A percentile compares a stretch with the other conserved stretches of the same genome.
phyloP scores from a whole-genome alignment of 2,113 vertebrate species.

The Oncorhynchus nerka region DNA sequence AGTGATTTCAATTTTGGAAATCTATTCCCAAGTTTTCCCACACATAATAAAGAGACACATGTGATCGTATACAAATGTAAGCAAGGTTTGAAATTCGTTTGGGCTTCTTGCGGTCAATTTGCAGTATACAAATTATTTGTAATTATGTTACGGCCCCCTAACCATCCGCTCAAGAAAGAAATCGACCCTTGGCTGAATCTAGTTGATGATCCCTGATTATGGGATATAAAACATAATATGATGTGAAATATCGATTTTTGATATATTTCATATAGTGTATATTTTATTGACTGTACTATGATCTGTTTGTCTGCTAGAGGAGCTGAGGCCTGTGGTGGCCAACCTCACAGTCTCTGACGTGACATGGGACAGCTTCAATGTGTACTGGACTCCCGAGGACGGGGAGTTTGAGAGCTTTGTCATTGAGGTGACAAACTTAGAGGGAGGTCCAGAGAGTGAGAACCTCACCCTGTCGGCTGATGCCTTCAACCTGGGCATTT shows the following conservation, averaged over 20 bases:
- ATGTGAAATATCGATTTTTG: background rate
- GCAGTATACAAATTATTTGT: too few species aligned
- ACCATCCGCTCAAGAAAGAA: too few species aligned
- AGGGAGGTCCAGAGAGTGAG: constrained; percentile 50
- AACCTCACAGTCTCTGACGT: constrained; percentile 75
- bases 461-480: constrained; percentile 81
- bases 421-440: constrained; percentile 85
- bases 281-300: constrained; percentile 55
- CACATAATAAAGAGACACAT: background rate
- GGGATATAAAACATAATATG: background rate
- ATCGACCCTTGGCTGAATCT: too few species aligned
- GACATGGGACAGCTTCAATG: constrained; percentile 87
- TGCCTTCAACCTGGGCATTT: constrained; percentile 72
- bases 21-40: too few species aligned
- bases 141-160: too few species aligned
- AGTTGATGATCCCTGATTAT: background rate
- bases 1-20: too few species aligned
- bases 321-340: constrained; percentile 73
- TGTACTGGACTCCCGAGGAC: constrained; percentile 81
- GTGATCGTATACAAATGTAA: background rate
- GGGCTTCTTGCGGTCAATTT: too few species aligned
- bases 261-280: background rate
- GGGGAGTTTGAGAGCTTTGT: constrained; percentile 85
- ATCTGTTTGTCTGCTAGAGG: constrained; percentile 79
- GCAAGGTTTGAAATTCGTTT: background rate